A percentile compares a stretch with the other conserved stretches of the same genome.
These are phyloP conservation scores for Micromussa lordhowensis DNA, from an alignment of 92 coral and sea anemone species.

Conservation along the genomic window DNA sequence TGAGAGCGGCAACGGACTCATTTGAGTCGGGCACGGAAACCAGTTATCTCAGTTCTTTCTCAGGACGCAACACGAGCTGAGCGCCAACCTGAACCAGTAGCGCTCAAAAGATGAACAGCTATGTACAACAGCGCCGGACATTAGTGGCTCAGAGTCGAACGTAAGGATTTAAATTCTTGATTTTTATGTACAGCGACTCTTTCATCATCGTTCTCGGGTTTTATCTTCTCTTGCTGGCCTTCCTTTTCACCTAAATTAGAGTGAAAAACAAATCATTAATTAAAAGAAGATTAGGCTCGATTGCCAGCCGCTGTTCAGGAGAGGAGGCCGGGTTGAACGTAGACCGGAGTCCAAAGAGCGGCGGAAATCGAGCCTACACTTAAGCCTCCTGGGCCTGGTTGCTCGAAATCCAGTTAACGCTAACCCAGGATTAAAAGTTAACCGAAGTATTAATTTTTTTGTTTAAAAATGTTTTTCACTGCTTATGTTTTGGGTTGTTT, in stretches of 20 bases:
- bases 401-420: too few relatives aligned
- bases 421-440: too few relatives aligned
- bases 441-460: too few relatives aligned
- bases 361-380: too few relatives aligned
- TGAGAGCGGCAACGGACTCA: neutral
- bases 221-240: conserved; percentile 39
- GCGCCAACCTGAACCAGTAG: neutral
- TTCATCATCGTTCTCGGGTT: neutral
- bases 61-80: neutral
- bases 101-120: neutral
- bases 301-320: too few relatives aligned
- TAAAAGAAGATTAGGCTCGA: neutral
- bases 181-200: neutral
- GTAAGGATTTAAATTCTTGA: neutral
- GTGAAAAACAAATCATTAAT: neutral
- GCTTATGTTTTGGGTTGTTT: too few relatives aligned
- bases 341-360: too few relatives aligned
- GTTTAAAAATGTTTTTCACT: too few relatives aligned
- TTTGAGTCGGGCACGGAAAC: neutral
- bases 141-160: neutral
- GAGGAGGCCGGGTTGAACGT: too few relatives aligned
- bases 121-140: neutral
- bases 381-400: too few relatives aligned
- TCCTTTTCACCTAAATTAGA: conserved; percentile 23
- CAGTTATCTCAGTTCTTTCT: neutral